Base-by-base conservation (phyloP, 1,140 invertebrate genomes). In the Ditylenchus dipsaci region DNA sequence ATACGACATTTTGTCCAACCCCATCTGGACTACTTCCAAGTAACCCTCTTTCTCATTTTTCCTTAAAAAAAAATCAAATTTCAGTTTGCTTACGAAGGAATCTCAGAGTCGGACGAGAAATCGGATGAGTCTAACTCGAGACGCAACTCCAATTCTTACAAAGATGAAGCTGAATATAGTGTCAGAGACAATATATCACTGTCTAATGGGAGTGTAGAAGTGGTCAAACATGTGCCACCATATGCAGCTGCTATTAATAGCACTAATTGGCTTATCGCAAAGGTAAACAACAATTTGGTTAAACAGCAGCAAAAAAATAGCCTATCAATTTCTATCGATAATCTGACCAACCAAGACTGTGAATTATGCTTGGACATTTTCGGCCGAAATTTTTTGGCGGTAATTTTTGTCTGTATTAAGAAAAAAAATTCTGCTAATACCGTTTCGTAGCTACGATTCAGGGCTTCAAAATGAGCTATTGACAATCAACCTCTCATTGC, bases 131-230 rank as follows among this genome's bases (percentile, higher is more conserved):
- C 60, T 8, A 63, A 66, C 59, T 74, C 72, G n/a, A 33, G 72
- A 29, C n/a, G 58, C 15, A 76, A 74, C 47, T 74, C 72, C 30
- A 62, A 43, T 45, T 63, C 76, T n/a, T 47, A 43, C 29, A 45
- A 71, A 19, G 75, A 60, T 98, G 83, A 86, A 59, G 57, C 76
- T 29, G 21, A 73, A 30, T 38, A 57, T 60, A 38, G 15, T n/a
- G n/a, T n/a, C 11, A 47, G 30, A 53, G 15, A n/a, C n/a, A 56
- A 53, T 61, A 63, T n/a, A 67, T 19, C 33, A 26, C 27, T 42
- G 33, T 30, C 38, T 17, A 68, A 61, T 13, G n/a, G 3, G 38
- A 26, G n/a, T 23, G 15, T n/a, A 29, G 42, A 26, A 15, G n/a
- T n/a, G n/a, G n/a, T 26, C 17, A 19, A 38, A 21, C 33, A 33